Base-by-base conservation (phyloP, 2,888 invertebrate genomes). In the Rotaria magnacalcarata region DNA sequence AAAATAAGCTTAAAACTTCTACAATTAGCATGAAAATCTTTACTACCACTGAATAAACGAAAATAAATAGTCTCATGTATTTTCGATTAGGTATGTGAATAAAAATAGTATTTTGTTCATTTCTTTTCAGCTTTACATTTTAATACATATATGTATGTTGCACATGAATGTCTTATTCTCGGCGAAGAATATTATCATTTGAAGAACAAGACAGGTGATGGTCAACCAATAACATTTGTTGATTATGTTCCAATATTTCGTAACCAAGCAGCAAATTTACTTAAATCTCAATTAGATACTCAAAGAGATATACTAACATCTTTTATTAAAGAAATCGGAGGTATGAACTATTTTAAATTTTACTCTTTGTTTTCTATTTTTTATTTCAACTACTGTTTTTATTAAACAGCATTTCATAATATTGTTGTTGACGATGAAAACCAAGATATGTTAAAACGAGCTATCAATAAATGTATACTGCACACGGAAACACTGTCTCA, bases 401-500 rank as follows among this genome's bases (percentile, higher is more conserved):
- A 4, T 47, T 21, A 43, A 11, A 80, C 47, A 80, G 80, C 47
- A 24, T 80, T 80, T 80, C 47, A 14, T n/a, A 80, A 80, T 47
- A n/a, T 80, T n/a, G 80, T 24, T 47, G 80, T 34, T 21, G 89
- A 90, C 60, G 89, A 89, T 27, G 88, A 89, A 7, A 89, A 89
- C 27, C 89, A 88, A 85, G 88, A 88, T 50, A 87, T 88, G 47
- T 89, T 89, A 24, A 90, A 90, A 88, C 89, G 89, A 85, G 89
- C 90, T 6, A 88, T 96, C 56, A 93, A 95, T 14, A 96, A 96
- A 90, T 95, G 95, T 89, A 92, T 96, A 85, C 93, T 95, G 84
- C 96, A 96, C 90, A 92, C 96, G 88, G 94, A 95, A 89, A 92
- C 95, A 86, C 91, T 97, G 24, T 94, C 94, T 91, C 95, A 94